Percentiles rank a stretch among this genome's conserved stretches.
Conservation (phyloP, 2,797 vertebrate genomes). For the Lepilemur septentrionalis region DNA sequence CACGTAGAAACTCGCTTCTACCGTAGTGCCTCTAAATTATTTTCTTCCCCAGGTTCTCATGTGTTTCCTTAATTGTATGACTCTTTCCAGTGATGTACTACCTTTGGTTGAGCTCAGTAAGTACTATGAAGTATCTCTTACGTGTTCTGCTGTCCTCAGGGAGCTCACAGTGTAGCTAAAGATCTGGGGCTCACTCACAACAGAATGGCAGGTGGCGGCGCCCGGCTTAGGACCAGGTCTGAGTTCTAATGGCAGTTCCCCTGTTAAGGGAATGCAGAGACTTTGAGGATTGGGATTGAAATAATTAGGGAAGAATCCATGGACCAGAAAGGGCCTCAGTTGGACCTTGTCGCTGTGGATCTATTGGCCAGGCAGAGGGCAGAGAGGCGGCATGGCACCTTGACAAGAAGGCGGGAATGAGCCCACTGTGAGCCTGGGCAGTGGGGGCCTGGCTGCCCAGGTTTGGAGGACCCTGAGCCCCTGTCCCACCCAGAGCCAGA, state of each 20-base stretch:
- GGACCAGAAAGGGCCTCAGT: not conserved
- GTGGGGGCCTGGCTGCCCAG: not conserved
- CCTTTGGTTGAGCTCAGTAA: not conserved
- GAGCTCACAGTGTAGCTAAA: not conserved
- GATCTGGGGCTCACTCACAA: not conserved
- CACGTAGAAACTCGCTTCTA: not conserved
- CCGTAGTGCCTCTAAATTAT: not conserved
- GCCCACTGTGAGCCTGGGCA: accelerated
- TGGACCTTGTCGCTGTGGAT: not conserved
- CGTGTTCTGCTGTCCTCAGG: not conserved
- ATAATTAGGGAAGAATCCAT: not conserved
- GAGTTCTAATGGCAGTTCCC: not conserved
- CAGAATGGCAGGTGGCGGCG: not conserved
- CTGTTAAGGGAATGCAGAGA: not conserved
- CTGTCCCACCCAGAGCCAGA: not conserved
- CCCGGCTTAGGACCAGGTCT: not conserved
- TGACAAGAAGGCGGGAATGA: not conserved
- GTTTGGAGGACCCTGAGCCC: not conserved
- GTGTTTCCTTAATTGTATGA: not conserved
- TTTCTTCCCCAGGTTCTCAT: not conserved
- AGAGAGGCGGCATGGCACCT: no score
- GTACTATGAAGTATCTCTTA: not conserved
- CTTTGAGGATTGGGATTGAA: not conserved
- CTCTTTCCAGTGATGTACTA: not conserved
- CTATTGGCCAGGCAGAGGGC: not conserved